Percentiles rank a stretch among this genome's conserved stretches.
phyloP scores from a whole-genome alignment of 1,140 invertebrate genomes.

The Magallana gigas region DNA sequence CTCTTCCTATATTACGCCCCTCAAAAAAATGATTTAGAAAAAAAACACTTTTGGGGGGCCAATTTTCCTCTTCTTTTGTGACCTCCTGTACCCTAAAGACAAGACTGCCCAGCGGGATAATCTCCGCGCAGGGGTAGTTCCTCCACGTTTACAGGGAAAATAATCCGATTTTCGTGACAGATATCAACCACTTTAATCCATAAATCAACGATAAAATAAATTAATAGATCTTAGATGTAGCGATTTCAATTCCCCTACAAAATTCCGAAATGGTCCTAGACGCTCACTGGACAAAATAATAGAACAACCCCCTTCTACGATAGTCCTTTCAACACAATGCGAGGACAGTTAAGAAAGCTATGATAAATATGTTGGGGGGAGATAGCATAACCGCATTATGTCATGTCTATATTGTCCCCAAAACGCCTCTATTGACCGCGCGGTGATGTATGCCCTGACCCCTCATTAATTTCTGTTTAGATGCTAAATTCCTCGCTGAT shows the following conservation, averaged over 20 bases:
- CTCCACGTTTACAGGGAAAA: constrained; percentile 13
- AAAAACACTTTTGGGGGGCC: neutral
- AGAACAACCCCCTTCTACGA: neutral
- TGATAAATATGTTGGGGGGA: constrained; percentile 29
- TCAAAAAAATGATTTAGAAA: constrained; percentile 3
- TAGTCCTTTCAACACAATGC: constrained; percentile 20
- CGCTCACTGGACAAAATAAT: constrained; percentile 28
- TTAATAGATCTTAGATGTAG: constrained; percentile 2
- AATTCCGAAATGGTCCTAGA: neutral
- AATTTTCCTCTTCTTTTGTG: neutral
- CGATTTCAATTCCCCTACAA: neutral
- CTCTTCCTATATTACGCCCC: constrained; percentile 19
- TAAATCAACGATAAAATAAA: constrained; percentile 23
- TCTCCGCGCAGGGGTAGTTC: neutral
- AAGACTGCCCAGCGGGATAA: constrained; percentile 8
- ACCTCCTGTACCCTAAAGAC: neutral
- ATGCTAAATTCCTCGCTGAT: constrained; percentile 32
- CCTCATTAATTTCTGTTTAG: constrained; percentile 35
- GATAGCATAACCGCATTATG: constrained; percentile 32
- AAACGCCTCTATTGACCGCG: constrained; percentile 14
- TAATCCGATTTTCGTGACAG: constrained; percentile 34
- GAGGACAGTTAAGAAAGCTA: constrained; percentile 28
- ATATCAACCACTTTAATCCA: constrained; percentile 34
- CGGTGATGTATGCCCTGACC: constrained; percentile 13
- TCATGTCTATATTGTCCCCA: constrained; percentile 21